A percentile compares a stretch with the other conserved stretches of the same genome.
Evolutionary conservation across 1,140 invertebrate genomes (phyloP).

Genomic region (Drosophila ironensis): DNA sequence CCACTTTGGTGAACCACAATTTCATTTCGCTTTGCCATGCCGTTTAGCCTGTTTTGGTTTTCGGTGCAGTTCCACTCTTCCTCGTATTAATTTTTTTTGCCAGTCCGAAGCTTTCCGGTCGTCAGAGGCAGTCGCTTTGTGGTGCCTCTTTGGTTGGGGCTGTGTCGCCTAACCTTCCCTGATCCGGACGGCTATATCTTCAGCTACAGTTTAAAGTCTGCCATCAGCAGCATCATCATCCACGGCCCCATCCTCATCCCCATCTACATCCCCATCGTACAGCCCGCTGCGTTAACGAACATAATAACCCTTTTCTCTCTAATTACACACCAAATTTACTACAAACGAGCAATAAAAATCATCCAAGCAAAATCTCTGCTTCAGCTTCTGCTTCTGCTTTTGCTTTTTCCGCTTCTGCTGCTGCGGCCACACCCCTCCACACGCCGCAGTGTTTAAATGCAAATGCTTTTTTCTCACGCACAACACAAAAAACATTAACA

Average conservation of each 20-base stretch:
- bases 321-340: slow-evolving; percentile 77
- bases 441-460: slow-evolving; percentile 52
- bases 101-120: slow-evolving; percentile 26
- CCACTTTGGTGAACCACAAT: slow-evolving; percentile 56
- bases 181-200: not conserved
- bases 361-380: slow-evolving; percentile 73
- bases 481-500: slow-evolving; percentile 73
- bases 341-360: slow-evolving; percentile 78
- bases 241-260: not conserved
- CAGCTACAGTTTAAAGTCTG: not conserved
- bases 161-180: slow-evolving; percentile 46
- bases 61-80: slow-evolving; percentile 5
- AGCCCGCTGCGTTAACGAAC: slow-evolving; percentile 43
- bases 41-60: slow-evolving; percentile 58
- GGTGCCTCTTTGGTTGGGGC: slow-evolving; percentile 18
- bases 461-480: slow-evolving; percentile 77
- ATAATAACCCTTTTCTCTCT: slow-evolving; percentile 67
- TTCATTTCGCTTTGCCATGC: slow-evolving; percentile 49
- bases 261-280: not conserved
- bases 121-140: slow-evolving; percentile 42
- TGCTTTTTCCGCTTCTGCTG: not conserved
- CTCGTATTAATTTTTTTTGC: not conserved
- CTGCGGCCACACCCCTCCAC: not conserved
- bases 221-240: not conserved
- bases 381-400: slow-evolving; percentile 8